These are phyloP conservation scores for Gorsachius magnificus DNA, from an alignment of 2,797 vertebrate genomes.

Conservation along the genomic window DNA sequence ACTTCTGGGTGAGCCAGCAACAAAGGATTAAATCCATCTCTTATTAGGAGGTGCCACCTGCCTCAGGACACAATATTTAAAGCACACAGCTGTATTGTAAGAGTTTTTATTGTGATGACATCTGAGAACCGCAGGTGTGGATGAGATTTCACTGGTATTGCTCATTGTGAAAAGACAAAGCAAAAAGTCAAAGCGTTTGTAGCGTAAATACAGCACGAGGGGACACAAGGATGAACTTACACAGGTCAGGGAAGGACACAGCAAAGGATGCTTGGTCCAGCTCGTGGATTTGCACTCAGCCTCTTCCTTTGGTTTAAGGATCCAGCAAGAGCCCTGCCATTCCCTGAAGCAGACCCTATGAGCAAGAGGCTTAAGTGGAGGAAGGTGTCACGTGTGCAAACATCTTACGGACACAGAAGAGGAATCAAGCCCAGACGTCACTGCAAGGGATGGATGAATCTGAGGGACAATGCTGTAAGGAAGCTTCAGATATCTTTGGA, in stretches of 20 bases:
- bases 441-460: background rate
- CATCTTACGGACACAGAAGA: background rate
- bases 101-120: background rate
- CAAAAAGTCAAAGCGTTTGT: background rate
- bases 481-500: background rate
- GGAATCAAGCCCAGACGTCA: background rate
- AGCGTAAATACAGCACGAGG: background rate
- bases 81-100: background rate
- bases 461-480: background rate
- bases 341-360: background rate
- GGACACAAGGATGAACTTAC: background rate
- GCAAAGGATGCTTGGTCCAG: background rate
- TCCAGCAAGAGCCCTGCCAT: too few species aligned
- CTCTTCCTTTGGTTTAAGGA: background rate
- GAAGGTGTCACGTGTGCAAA: conserved; percentile 3
- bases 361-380: background rate
- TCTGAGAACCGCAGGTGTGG: background rate
- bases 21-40: background rate
- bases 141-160: background rate
- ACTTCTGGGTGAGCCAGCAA: background rate
- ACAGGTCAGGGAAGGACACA: background rate
- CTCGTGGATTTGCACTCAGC: background rate
- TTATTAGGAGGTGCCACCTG: background rate
- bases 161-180: background rate
- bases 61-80: background rate